Percentiles rank a stretch among this genome's conserved stretches.
Conservation (phyloP, 2,888 invertebrate species). For the Leucozona laternaria region DNA sequence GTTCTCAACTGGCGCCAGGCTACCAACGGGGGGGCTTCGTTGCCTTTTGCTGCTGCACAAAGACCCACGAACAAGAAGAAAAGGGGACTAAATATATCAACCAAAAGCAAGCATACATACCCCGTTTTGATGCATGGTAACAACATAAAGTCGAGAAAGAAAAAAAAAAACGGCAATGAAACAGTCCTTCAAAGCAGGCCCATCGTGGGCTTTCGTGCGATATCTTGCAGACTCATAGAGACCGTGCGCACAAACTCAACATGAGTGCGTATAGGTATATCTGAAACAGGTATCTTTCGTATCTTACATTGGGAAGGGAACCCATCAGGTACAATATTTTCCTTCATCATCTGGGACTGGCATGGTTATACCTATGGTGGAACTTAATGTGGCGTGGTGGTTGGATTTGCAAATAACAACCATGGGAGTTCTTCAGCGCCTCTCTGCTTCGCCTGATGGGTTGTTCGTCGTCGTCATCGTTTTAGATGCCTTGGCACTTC, state of each 20-base stretch:
- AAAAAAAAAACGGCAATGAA: not conserved
- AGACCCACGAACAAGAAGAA: conserved; percentile 25
- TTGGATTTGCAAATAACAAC: conserved; percentile 60
- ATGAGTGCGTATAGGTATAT: conserved; percentile 75
- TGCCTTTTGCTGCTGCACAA: conserved; percentile 26
- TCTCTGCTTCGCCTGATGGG: conserved; percentile 18
- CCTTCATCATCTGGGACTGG: not conserved
- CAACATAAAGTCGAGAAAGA: not conserved
- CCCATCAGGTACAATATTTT: conserved; percentile 41
- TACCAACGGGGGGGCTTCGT: conserved; percentile 67
- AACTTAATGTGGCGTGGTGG: conserved; percentile 16
- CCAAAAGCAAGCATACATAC: conserved; percentile 30
- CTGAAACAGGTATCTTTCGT: conserved; percentile 65
- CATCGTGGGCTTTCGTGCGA: conserved; percentile 56
- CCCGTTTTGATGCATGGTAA: conserved; percentile 58
- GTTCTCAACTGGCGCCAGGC: conserved; percentile 74
- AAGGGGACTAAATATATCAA: not conserved
- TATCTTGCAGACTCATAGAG: conserved; percentile 60
- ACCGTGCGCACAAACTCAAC: conserved; percentile 63
- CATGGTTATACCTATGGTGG: not conserved
- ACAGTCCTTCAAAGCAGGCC: conserved; percentile 20
- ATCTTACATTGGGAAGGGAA: conserved; percentile 6
- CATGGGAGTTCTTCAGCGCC: conserved; percentile 61
- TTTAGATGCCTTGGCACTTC: conserved; percentile 48
- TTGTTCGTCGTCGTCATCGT: conserved; percentile 25